These are phyloP conservation scores for Cyphomyrus discorhynchus DNA, from an alignment of 2,113 vertebrate species.

Conservation along the genomic window DNA sequence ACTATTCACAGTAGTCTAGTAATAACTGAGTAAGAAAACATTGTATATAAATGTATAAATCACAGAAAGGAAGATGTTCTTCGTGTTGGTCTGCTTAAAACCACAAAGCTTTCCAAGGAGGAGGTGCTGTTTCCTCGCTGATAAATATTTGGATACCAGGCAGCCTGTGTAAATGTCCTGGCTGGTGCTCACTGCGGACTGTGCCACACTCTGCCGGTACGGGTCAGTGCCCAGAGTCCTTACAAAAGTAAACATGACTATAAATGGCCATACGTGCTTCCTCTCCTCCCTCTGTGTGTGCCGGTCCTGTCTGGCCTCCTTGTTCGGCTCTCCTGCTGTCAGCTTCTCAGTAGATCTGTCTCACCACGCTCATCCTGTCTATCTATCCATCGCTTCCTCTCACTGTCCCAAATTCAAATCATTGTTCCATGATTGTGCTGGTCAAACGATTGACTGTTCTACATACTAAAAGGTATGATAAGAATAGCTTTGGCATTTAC, in stretches of 20 bases:
- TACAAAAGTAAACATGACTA: conserved; percentile 69
- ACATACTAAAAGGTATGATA: not conserved
- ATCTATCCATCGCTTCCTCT: conserved; percentile 18
- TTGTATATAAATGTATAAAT: not conserved
- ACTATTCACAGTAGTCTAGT: not conserved
- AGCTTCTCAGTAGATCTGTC: conserved; percentile 20
- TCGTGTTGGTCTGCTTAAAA: conserved; percentile 31
- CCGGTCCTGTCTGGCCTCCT: conserved; percentile 11
- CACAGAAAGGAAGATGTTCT: not conserved
- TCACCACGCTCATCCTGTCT: conserved; percentile 16
- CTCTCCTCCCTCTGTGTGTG: conserved; percentile 31
- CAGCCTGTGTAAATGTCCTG: conserved; percentile 38
- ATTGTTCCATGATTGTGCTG: not conserved
- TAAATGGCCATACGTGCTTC: conserved; percentile 62
- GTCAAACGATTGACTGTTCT: not conserved
- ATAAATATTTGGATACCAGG: conserved; percentile 44
- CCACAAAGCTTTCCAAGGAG: conserved; percentile 22
- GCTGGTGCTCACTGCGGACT: conserved; percentile 28
- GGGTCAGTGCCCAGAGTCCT: conserved; percentile 56
- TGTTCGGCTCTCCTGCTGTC: not conserved
- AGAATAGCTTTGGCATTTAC: not conserved
- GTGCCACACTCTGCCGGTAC: conserved; percentile 34
- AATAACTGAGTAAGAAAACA: not conserved
- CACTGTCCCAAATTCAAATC: not conserved
- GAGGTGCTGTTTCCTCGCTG: conserved; percentile 52